Base-by-base conservation (phyloP, 2,888 invertebrate species). In the Clepsis dumicolana region DNA sequence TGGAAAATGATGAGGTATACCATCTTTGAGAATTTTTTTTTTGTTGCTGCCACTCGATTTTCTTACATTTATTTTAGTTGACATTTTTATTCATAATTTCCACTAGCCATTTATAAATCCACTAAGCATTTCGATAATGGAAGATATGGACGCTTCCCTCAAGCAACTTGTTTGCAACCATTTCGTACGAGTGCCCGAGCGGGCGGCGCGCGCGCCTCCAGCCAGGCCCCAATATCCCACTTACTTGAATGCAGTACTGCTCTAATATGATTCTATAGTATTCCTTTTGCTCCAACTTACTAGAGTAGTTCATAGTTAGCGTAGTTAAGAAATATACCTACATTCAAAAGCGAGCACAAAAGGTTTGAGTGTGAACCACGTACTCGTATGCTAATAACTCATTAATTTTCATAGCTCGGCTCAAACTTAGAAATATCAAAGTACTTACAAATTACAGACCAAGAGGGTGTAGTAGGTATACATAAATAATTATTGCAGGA, bases 1-100 rank as follows among this genome's bases (percentile, higher is more conserved):
- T 97, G 97, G 97, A 97, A 96, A 96, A 96, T 95, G 97, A 97
- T 95, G 97, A 97, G 97, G 97, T 97, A 96, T 94, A 94, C 91
- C 93, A 93, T 93, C 89, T 94, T 93, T 93, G 90, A 90, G 90
- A 92, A 91, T 91, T 93, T 89, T 87, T 91, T 91, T 93, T 93
- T 87, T 91, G 93, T 93, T 93, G 92, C 92, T 91, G 93, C 93
- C 91, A 93, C 92, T 92, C 86, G 83, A 89, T 91, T 90, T 90
- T 91, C 82, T 89, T 90, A 85, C 83, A 84, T 81, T 92, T 63
- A 64, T 68, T 87, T 91, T 90, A 90, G 90, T 91, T 92, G 83
- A 87, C 85, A 87, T 91, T 86, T 90, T 91, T 88, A 85, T 87
- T 88, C 85, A 88, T 90, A 85, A 86, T 89, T 85, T 87, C 89